Conservation (phyloP, 2,797 vertebrate genomes). For the Ataeniobius toweri region DNA sequence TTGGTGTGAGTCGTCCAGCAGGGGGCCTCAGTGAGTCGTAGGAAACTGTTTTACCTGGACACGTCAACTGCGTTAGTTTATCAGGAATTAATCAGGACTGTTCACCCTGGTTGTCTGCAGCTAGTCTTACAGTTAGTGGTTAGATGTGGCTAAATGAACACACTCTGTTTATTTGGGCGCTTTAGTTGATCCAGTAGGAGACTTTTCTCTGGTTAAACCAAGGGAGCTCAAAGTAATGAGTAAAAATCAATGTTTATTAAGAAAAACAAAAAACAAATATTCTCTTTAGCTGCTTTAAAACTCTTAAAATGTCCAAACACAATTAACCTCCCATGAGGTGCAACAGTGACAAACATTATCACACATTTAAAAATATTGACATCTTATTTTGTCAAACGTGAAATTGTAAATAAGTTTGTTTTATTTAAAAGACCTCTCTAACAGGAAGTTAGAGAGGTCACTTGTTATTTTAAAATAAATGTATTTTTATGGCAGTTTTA, state of each 20-base stretch:
- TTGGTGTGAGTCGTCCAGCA: conserved; percentile 65
- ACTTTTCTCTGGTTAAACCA: conserved; percentile 14
- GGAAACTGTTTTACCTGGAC: conserved; percentile 77
- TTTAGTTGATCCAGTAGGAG: conserved; percentile 39
- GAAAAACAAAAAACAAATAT: neutral
- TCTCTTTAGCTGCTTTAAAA: neutral
- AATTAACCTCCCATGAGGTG: neutral
- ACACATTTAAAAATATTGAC: neutral
- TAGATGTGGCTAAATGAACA: conserved; percentile 26
- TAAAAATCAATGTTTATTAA: too few species aligned
- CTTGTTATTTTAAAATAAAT: neutral
- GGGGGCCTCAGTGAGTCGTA: conserved; percentile 75
- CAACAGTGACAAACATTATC: neutral
- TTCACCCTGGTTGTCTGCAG: conserved; percentile 28
- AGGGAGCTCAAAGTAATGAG: neutral
- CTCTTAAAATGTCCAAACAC: too few species aligned
- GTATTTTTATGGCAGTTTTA: neutral
- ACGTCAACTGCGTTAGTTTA: conserved; percentile 59
- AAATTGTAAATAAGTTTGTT: too few species aligned
- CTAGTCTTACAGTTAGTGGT: conserved; percentile 49
- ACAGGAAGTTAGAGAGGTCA: neutral
- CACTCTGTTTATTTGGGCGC: neutral
- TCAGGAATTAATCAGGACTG: conserved; percentile 18
- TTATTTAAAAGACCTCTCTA: too few species aligned
- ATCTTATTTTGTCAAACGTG: neutral